A percentile compares a stretch with the other conserved stretches of the same genome.
phyloP scores from a whole-genome alignment of 92 coral and sea anemone species.

The Pocillopora grandis region DNA sequence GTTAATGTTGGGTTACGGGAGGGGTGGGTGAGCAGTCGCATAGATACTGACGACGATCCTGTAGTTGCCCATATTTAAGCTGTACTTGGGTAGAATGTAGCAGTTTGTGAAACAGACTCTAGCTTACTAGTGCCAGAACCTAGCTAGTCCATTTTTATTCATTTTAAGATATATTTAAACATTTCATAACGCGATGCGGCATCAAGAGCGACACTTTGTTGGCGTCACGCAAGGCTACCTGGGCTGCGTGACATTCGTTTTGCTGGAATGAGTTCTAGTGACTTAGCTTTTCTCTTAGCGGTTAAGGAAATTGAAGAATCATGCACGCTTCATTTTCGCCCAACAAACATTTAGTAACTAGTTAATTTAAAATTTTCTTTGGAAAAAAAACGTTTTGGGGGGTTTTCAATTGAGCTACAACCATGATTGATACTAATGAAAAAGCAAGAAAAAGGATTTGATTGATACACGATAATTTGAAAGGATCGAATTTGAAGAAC shows the following conservation, averaged over 20 bases:
- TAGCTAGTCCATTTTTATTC: background rate
- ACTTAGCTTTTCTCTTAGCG: background rate
- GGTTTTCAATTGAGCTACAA: slow-evolving; percentile 9
- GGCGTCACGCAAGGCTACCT: background rate
- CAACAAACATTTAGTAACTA: slow-evolving; percentile 4
- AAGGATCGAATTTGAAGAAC: slow-evolving; percentile 2
- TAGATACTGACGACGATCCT: no score
- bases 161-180: slow-evolving; percentile 14
- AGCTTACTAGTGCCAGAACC: background rate
- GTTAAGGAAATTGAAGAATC: background rate
- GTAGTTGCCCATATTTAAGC: slow-evolving; percentile 11
- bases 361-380: background rate
- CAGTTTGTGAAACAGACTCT: background rate
- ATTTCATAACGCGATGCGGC: background rate
- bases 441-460: slow-evolving; percentile 6
- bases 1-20: no score
- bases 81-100: slow-evolving; percentile 3
- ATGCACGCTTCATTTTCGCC: background rate
- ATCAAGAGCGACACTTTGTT: no score
- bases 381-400: background rate
- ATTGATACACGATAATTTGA: slow-evolving; percentile 10
- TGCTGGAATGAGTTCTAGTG: background rate
- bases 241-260: background rate
- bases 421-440: slow-evolving; percentile 18
- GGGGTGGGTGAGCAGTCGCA: no score